Evolutionary conservation across 1,140 invertebrate genomes (phyloP), one percentile per base, ranked within the genome.

Genomic region (Hylaeus anthracinus): DNA sequence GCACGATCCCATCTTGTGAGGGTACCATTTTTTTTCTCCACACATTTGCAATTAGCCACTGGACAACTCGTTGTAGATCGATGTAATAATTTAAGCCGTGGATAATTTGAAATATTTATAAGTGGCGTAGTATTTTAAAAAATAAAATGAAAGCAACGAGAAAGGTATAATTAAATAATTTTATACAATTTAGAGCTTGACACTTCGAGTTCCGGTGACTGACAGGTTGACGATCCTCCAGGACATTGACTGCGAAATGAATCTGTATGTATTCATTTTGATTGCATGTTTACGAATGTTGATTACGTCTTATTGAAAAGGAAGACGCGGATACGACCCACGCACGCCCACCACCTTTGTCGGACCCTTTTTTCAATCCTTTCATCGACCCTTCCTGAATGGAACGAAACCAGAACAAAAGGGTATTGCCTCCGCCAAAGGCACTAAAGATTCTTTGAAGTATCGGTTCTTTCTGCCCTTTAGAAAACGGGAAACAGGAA

Each of bases 211-310:
- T 66, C 51, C 8, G 53, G 48, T 9, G 56, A 41, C 1, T 39
- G 6, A 9, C 26, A 56, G 39, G 65, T 77, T 84, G 58, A 71
- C 45, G 79, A 53, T 61, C n/a, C 15, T 1, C 5, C 64, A 58
- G 85, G 77, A 61, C 84, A 45, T 83, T 85, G 81, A 86, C 85
- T 81, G 64, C 55, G 12, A 10, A 9, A 53, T 37, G 70, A 86
- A 77, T 60, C 41, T 73, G 48, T 64, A 83, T 69, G 70, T 79
- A 72, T 86, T 83, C 82, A 76, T 83, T 83, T 83, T 74, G 84
- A 87, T 87, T 73, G 81, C 58, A 83, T 83, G 84, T 87, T 86
- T 83, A 82, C 84, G 73, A 87, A 87, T 85, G 81, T 83, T 86
- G 85, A 86, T 86, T 86, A 86, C 63, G 79, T 71, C 66, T 72